Conservation (phyloP, 2,797 vertebrate species). For the Chloroceryle inda region DNA sequence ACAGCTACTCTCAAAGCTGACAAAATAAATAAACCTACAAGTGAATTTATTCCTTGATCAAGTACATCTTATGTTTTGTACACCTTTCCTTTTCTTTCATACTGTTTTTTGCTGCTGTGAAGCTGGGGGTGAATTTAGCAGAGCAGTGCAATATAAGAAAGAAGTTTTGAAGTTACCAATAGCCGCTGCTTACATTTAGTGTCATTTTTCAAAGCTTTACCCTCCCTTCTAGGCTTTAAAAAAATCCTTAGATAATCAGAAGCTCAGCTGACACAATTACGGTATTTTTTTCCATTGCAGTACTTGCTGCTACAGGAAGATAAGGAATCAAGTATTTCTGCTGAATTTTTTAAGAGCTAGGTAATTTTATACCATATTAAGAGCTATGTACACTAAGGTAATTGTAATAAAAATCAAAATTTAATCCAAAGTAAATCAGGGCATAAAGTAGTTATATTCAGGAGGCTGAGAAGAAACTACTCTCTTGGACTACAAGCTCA, state of each 20-base stretch:
- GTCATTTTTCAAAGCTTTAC: conserved; percentile 1
- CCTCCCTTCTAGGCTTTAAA: background rate
- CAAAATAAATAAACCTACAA: background rate
- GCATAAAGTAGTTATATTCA: background rate
- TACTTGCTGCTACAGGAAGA: background rate
- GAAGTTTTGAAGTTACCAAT: background rate
- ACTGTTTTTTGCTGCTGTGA: background rate
- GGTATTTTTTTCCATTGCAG: background rate
- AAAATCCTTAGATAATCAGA: background rate
- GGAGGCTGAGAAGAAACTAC: background rate
- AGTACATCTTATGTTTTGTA: accelerated
- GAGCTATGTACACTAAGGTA: background rate
- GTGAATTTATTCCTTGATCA: background rate
- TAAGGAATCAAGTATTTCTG: background rate
- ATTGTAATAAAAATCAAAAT: background rate
- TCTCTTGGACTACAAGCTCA: background rate
- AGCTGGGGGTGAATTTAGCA: background rate
- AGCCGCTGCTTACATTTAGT: background rate
- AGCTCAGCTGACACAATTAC: background rate
- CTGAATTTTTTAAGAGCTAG: background rate
- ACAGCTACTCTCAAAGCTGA: background rate
- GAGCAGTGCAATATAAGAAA: background rate
- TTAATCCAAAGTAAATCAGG: background rate
- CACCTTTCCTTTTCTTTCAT: background rate
- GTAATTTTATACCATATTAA: background rate